Evolutionary conservation across 2,113 vertebrate species (phyloP).

Genomic region (Choloepus hoffmanni): DNA sequence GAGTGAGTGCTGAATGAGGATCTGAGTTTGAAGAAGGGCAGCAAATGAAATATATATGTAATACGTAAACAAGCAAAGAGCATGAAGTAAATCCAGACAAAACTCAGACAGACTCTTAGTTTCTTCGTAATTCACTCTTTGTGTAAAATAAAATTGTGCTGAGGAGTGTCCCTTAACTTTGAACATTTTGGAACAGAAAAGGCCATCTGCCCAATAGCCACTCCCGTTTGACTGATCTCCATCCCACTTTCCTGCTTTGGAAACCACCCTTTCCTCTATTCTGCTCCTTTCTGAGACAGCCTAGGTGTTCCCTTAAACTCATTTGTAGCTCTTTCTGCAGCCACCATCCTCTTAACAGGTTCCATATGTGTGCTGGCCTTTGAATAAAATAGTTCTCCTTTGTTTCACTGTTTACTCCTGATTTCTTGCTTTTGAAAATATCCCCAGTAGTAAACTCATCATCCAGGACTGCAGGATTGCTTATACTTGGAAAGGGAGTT

Average conservation of each 20-base stretch:
- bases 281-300: conserved; percentile 53
- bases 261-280: conserved; percentile 63
- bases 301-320: conserved; percentile 79
- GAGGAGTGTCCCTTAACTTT: conserved; percentile 69
- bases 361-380: conserved; percentile 78
- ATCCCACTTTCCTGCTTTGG: conserved; percentile 69
- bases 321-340: conserved; percentile 70
- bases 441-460: conserved; percentile 39
- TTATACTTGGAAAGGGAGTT: conserved; percentile 58
- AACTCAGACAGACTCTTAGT: neutral
- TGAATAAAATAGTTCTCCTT: conserved; percentile 58
- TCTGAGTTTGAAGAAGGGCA: neutral
- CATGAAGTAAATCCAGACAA: conserved; percentile 4
- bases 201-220: conserved; percentile 75
- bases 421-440: conserved; percentile 62
- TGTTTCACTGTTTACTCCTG: conserved; percentile 66
- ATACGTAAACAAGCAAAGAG: neutral
- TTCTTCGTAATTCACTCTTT: conserved; percentile 63
- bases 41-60: neutral
- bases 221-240: conserved; percentile 77
- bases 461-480: conserved; percentile 38
- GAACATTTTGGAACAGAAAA: conserved; percentile 70
- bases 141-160: conserved; percentile 52
- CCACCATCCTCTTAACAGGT: conserved; percentile 73
- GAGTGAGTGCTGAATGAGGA: neutral